Conservation (phyloP, 2,797 vertebrate species). For the Harpagifer antarcticus region DNA sequence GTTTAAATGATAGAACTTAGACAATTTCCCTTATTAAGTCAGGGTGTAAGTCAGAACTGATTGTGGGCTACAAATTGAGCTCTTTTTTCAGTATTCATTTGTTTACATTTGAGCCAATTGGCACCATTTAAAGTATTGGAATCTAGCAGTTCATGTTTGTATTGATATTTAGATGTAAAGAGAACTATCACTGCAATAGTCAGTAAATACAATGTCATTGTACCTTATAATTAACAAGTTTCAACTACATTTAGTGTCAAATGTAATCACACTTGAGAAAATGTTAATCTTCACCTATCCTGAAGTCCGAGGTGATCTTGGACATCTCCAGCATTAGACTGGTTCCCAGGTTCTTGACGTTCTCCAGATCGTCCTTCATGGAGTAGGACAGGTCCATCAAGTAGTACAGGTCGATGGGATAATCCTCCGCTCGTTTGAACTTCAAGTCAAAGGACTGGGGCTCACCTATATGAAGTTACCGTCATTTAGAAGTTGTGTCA, state of each 20-base stretch:
- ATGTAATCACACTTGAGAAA: not conserved
- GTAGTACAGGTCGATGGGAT: slow-evolving; percentile 98
- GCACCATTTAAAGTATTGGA: not conserved
- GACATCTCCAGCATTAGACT: slow-evolving; percentile 94
- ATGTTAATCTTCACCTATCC: slow-evolving; percentile 88
- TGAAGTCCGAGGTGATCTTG: slow-evolving; percentile 95
- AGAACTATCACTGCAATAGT: not conserved
- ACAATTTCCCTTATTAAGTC: too few species aligned
- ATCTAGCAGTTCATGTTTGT: not conserved
- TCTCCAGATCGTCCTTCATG: slow-evolving; percentile 99
- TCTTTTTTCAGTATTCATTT: not conserved
- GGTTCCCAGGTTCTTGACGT: slow-evolving; percentile 96
- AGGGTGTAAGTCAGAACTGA: too few species aligned
- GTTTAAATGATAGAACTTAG: too few species aligned
- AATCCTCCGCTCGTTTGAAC: slow-evolving; percentile 98
- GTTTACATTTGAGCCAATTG: not conserved
- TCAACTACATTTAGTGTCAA: too few species aligned
- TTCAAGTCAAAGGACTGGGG: slow-evolving; percentile 91
- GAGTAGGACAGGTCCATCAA: slow-evolving; percentile 99
- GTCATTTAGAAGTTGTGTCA: not conserved
- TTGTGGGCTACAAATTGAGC: not conserved
- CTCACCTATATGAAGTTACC: slow-evolving; percentile 84
- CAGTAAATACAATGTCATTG: too few species aligned
- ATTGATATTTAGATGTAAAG: not conserved
- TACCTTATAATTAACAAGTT: too few species aligned